Conservation (phyloP, 2,888 invertebrate species). For the Megalurothrips usitatus region DNA sequence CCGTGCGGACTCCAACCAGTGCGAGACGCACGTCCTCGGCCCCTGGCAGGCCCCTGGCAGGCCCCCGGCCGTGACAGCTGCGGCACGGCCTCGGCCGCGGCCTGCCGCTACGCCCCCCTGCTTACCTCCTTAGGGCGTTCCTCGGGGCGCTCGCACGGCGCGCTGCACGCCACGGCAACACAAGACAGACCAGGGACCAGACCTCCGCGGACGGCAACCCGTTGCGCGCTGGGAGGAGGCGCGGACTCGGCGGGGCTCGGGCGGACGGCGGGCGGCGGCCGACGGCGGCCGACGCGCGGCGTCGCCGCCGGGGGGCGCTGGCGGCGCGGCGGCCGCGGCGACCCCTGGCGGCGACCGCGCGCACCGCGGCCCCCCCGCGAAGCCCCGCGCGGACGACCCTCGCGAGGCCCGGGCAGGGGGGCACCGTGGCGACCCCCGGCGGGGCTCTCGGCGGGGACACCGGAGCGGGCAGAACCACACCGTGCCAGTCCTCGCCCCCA, state of each 20-base stretch:
- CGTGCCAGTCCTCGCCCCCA: neutral
- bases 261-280: neutral
- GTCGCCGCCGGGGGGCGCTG: neutral
- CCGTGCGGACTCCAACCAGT: too few relatives aligned
- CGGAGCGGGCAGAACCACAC: neutral
- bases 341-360: neutral
- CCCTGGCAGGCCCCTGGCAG: too few relatives aligned
- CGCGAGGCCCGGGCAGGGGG: neutral
- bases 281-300: neutral
- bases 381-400: neutral
- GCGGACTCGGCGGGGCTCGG: neutral
- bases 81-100: too few relatives aligned
- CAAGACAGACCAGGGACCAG: neutral
- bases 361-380: neutral
- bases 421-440: neutral
- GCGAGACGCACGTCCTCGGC: too few relatives aligned
- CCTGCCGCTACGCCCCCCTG: neutral
- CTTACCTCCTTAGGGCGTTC: neutral
- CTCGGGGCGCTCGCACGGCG: neutral
- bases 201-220: constrained; percentile 6
- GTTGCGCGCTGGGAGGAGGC: neutral
- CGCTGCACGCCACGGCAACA: too few relatives aligned
- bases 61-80: too few relatives aligned
- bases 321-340: neutral
- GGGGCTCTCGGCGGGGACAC: neutral